Base-by-base conservation (phyloP, 2,113 vertebrate species). In the Ceyx cyanopectus region DNA sequence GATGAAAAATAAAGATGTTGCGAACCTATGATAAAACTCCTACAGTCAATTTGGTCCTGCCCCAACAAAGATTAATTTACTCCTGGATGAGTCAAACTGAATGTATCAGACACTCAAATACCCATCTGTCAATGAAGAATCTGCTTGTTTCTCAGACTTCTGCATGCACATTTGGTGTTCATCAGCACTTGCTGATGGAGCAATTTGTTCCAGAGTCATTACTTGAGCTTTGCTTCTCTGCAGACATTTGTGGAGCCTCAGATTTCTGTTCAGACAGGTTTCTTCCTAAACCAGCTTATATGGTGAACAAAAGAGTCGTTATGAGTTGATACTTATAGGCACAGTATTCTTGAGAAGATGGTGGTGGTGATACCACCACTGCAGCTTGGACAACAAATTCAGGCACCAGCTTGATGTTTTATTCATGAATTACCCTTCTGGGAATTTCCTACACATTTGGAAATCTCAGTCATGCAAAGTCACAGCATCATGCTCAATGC, bases 1-100 rank as follows among this genome's bases (percentile, higher is more conserved):
- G 81, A 91, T 89, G 89, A 85, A 82, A 94, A 95, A 73, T 85
- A 87, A 95, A 93, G 65, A 66, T 51, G 54, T 53, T 57, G 41
- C 69, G 67, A 89, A 54, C 45, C 79, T 73, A 58, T n/a, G 70
- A 92, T 63, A 85, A 62, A 87, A 93, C 62, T 65, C 41, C 81
- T 85, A 37, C 46, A 66, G 58, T 66, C 24, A 21, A n/a, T 79
- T 93, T 94, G 78, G 58, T 87, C 54, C 54, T 91, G 66, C 27
- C 50, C 81, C 89, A 93, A 26, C 62, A 65, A 68, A 65, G 66
- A 85, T 80, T 81, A 89, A 89, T 87, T 68, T 85, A 20, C 58
- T 95, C 32, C 75, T 87, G 78, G 74, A 54, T 93, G 78, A 87
- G 78, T 80, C 62, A 81, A 67, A 34, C n/a, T 89, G 32, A 89